phyloP scores from a whole-genome alignment of 2,888 invertebrate species.

The Cyrtodaria siliqua region DNA sequence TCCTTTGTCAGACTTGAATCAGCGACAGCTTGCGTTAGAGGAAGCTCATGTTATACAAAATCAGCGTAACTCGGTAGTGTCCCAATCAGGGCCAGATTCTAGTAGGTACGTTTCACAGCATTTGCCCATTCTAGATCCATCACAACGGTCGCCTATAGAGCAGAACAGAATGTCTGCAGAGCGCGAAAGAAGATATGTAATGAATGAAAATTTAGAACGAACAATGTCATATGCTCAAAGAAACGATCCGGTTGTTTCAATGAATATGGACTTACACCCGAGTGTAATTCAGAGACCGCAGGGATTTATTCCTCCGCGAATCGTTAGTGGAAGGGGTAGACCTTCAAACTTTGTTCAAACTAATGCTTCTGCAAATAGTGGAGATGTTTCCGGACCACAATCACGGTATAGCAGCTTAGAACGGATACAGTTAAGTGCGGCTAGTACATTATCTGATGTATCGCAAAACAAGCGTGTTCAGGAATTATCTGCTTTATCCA shows the following conservation, averaged over 20 bases:
- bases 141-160: no score
- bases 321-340: conserved; percentile 40
- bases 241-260: not conserved
- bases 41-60: conserved; percentile 20
- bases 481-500: not conserved
- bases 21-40: conserved; percentile 24
- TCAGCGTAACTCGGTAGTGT: not conserved
- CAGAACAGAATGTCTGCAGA: not conserved
- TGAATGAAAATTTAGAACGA: not conserved
- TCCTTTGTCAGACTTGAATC: conserved; percentile 38
- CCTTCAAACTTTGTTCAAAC: conserved; percentile 1
- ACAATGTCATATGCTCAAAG: conserved; percentile 3
- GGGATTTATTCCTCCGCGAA: conserved; percentile 50
- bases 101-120: not conserved
- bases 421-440: not conserved
- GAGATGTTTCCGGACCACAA: not conserved
- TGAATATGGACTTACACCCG: conserved; percentile 27
- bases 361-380: not conserved
- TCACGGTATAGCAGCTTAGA: not conserved
- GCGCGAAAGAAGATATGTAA: conserved; percentile 12
- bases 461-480: not conserved
- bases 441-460: not conserved
- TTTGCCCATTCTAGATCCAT: no score
- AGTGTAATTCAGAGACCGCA: conserved; percentile 55
- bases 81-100: not conserved